phyloP scores from a whole-genome alignment of 2,113 vertebrate species.

The Falco punctatus region DNA sequence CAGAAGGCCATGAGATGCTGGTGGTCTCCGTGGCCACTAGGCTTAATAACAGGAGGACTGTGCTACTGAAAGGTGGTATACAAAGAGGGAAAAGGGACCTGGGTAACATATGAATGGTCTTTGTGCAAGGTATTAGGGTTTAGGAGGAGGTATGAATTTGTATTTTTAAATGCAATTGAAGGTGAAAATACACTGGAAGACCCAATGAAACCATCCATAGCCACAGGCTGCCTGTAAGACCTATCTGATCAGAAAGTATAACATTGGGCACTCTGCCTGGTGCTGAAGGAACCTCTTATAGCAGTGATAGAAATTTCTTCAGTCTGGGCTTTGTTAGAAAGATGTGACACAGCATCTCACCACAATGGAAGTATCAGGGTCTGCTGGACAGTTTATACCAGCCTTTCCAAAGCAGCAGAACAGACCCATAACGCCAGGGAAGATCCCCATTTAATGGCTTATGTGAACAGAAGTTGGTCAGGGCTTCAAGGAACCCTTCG shows the following conservation, averaged over 20 bases:
- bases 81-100: neutral
- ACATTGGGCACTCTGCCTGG: neutral
- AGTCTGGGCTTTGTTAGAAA: neutral
- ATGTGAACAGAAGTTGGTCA: neutral
- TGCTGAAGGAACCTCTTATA: neutral
- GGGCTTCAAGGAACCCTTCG: neutral
- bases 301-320: neutral
- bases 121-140: neutral
- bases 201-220: neutral
- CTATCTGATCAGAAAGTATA: neutral
- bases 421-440: neutral
- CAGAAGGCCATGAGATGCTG: accelerated
- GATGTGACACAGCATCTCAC: neutral
- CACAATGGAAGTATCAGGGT: neutral
- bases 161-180: neutral
- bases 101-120: neutral
- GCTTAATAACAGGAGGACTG: neutral
- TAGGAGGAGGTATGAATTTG: neutral
- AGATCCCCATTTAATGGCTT: neutral
- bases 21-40: neutral
- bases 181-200: neutral
- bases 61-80: neutral
- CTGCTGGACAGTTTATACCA: neutral
- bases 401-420: neutral
- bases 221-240: neutral